Evolutionary conservation across 1,140 invertebrate species (phyloP).

Genomic region (Mylabris phalerata): DNA sequence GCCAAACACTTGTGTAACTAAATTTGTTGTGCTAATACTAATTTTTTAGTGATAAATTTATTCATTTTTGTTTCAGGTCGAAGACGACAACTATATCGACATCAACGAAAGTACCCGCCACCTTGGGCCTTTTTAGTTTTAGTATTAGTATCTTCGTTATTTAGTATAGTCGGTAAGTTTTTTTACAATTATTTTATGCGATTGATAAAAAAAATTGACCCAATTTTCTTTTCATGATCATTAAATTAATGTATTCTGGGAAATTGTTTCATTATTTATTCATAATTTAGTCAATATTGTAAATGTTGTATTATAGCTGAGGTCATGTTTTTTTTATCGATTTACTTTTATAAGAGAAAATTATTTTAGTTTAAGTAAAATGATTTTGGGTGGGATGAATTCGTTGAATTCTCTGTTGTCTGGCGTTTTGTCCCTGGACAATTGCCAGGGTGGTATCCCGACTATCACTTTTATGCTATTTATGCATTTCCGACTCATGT

Average conservation of each 20-base stretch:
- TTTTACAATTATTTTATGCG: neutral
- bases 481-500: slow-evolving; percentile 13
- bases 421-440: slow-evolving; percentile 3
- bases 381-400: neutral
- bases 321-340: too few relatives aligned
- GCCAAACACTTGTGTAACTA: slow-evolving; percentile 5
- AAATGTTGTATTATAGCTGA: too few relatives aligned
- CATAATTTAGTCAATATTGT: too few relatives aligned
- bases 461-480: slow-evolving; percentile 5
- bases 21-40: neutral
- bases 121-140: slow-evolving; percentile 39
- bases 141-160: slow-evolving; percentile 38
- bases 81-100: slow-evolving; percentile 33
- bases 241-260: too few relatives aligned
- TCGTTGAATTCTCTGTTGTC: slow-evolving; percentile 8
- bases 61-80: slow-evolving; percentile 35
- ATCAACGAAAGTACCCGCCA: slow-evolving; percentile 32
- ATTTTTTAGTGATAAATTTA: neutral
- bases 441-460: slow-evolving; percentile 10
- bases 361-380: neutral
- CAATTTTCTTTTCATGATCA: too few relatives aligned
- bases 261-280: too few relatives aligned
- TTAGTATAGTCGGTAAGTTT: slow-evolving; percentile 38
- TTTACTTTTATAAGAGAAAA: too few relatives aligned
- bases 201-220: neutral